phyloP scores from a whole-genome alignment of 2,797 vertebrate species.

The Hippoglossus hippoglossus region DNA sequence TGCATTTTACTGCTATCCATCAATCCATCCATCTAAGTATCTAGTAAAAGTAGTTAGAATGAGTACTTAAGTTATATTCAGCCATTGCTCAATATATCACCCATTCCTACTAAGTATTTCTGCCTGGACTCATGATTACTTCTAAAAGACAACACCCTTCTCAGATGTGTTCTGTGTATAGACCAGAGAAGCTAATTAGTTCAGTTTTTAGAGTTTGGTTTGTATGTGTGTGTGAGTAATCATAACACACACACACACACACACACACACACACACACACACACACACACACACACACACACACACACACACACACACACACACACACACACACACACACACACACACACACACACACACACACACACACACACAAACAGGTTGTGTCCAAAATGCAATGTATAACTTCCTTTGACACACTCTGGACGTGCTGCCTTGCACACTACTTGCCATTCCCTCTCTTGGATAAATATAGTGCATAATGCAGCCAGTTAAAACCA shows the following conservation, averaged over 20 bases:
- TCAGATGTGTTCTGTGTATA: slow-evolving; percentile 33
- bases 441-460: slow-evolving; percentile 40
- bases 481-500: slow-evolving; percentile 57
- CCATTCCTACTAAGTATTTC: too few relatives aligned
- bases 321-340: slow-evolving; percentile 5
- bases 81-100: neutral
- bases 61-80: neutral
- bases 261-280: slow-evolving; percentile 4
- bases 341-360: slow-evolving; percentile 12
- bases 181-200: slow-evolving; percentile 40
- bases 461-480: slow-evolving; percentile 69
- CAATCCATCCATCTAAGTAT: too few relatives aligned
- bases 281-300: slow-evolving; percentile 2
- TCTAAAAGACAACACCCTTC: slow-evolving; percentile 11
- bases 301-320: slow-evolving; percentile 6
- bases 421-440: slow-evolving; percentile 44
- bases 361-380: slow-evolving; percentile 34
- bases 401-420: slow-evolving; percentile 86
- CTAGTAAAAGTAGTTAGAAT: too few relatives aligned
- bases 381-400: slow-evolving; percentile 45
- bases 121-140: neutral
- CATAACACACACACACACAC: too few relatives aligned
- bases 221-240: slow-evolving; percentile 21
- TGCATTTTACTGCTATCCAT: too few relatives aligned
- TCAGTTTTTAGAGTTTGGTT: neutral